A percentile compares a stretch with the other conserved stretches of the same genome.
phyloP scores from a whole-genome alignment of 2,797 vertebrate species.

The Falco columbarius region DNA sequence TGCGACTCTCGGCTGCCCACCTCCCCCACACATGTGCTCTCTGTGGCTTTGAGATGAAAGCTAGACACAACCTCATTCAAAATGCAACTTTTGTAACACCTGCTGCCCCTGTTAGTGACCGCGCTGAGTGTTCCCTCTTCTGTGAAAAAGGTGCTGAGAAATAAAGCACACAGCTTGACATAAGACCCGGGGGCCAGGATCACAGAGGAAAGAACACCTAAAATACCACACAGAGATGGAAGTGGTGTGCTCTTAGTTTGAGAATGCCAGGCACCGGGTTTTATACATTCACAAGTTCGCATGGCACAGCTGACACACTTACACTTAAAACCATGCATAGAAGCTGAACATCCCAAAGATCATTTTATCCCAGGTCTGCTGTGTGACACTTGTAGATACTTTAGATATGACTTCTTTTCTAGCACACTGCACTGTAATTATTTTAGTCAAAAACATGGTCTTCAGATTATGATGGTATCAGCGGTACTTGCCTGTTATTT shows the following conservation, averaged over 20 bases:
- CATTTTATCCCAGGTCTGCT: neutral
- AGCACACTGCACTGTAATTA: neutral
- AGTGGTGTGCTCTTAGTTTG: neutral
- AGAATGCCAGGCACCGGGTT: no score
- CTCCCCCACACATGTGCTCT: neutral
- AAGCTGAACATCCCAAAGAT: neutral
- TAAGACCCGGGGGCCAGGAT: neutral
- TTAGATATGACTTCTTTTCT: neutral
- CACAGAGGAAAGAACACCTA: accelerated
- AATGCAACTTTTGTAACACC: neutral
- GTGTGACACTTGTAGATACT: neutral
- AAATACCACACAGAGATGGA: no score
- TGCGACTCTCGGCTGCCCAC: neutral
- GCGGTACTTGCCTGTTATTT: neutral
- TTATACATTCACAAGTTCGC: neutral
- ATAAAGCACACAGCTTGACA: neutral
- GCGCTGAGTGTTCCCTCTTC: neutral
- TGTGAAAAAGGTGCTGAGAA: neutral
- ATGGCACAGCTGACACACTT: no score
- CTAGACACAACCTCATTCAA: neutral
- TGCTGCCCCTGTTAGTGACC: neutral
- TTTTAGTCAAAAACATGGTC: neutral
- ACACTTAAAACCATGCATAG: accelerated
- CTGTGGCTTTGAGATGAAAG: neutral
- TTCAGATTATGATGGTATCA: neutral